Evolutionary conservation across 2,113 vertebrate genomes (phyloP).

Genomic region (Monarcha castaneiventris): DNA sequence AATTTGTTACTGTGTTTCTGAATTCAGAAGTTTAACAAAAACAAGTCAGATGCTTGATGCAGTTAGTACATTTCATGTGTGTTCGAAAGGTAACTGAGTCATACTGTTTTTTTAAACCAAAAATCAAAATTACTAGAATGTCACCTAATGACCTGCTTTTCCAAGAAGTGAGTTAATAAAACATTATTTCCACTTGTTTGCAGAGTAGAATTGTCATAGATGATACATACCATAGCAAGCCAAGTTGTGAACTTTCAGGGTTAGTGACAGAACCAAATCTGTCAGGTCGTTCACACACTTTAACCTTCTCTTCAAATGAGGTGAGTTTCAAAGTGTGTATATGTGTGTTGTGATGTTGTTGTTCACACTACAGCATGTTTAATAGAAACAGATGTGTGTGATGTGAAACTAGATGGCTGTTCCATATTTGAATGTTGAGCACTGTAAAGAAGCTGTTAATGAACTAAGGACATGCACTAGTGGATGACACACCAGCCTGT

Average conservation of each 20-base stretch:
- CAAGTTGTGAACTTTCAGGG: constrained; percentile 88
- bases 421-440: neutral
- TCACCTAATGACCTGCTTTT: constrained; percentile 58
- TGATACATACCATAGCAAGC: constrained; percentile 86
- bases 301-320: constrained; percentile 95
- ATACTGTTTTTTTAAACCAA: neutral
- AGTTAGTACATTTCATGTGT: neutral
- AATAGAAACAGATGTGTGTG: neutral
- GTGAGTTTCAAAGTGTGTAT: constrained; percentile 82
- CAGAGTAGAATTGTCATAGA: constrained; percentile 94
- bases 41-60: neutral
- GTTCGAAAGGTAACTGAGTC: neutral
- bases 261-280: constrained; percentile 92
- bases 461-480: neutral
- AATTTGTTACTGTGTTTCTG: neutral
- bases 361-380: constrained; percentile 50
- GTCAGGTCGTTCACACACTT: constrained; percentile 91
- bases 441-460: neutral
- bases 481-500: neutral
- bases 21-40: constrained; percentile 11
- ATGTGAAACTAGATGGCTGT: constrained; percentile 7
- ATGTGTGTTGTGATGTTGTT: constrained; percentile 66
- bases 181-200: constrained; percentile 88
- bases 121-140: constrained; percentile 17
- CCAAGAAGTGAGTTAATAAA: constrained; percentile 76